phyloP scores from a whole-genome alignment of 2,888 invertebrate species.

The Luffia ferchaultella region DNA sequence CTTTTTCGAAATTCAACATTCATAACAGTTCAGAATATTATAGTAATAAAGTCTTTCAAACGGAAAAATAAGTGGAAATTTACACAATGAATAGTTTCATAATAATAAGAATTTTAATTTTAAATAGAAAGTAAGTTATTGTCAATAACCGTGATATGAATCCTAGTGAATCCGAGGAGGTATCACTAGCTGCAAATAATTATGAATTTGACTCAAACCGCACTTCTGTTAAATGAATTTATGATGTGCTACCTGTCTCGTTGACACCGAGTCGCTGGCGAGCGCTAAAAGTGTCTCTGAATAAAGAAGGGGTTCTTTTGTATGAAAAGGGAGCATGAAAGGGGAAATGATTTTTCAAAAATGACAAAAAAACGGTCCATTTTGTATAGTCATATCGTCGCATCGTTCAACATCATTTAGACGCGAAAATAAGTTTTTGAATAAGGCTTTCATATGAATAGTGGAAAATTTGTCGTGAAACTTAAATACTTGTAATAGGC shows the following conservation, averaged over 20 bases:
- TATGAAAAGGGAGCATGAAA: slow-evolving; percentile 36
- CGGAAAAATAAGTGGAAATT: too few species aligned
- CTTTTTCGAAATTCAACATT: neutral
- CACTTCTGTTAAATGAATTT: neutral
- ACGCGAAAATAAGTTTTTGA: slow-evolving; percentile 38
- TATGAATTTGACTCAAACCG: neutral
- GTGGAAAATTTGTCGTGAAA: too few species aligned
- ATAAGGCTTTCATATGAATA: slow-evolving; percentile 23
- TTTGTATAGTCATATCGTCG: slow-evolving; percentile 47
- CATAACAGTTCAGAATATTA: too few species aligned
- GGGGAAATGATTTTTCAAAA: slow-evolving; percentile 49
- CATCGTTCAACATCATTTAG: slow-evolving; percentile 58
- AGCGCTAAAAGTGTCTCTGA: slow-evolving; percentile 46
- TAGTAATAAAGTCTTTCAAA: too few species aligned
- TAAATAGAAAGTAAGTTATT: too few species aligned
- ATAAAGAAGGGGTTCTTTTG: slow-evolving; percentile 42
- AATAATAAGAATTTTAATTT: too few species aligned
- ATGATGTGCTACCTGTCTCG: neutral
- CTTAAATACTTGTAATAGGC: too few species aligned
- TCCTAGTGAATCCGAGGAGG: too few species aligned
- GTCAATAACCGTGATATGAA: too few species aligned
- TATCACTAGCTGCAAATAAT: too few species aligned
- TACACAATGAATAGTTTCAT: too few species aligned
- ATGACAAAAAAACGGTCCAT: slow-evolving; percentile 35
- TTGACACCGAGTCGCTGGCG: slow-evolving; percentile 21